phyloP scores from a whole-genome alignment of 2,797 vertebrate species.

The Hippopotamyrus pictus region DNA sequence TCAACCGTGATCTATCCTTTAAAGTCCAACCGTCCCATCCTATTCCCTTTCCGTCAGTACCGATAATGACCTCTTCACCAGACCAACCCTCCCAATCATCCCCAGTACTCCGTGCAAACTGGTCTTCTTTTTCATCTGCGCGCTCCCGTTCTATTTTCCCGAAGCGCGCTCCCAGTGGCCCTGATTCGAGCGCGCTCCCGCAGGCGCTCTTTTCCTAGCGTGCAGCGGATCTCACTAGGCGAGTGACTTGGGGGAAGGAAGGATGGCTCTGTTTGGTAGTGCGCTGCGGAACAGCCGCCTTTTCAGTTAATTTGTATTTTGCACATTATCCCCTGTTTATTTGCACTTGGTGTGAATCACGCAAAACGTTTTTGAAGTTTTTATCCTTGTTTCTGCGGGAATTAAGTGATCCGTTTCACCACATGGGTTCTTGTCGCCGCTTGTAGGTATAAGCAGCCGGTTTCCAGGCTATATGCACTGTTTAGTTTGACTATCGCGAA shows the following conservation, averaged over 20 bases:
- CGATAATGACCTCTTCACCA: neutral
- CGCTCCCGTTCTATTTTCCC: constrained; percentile 8
- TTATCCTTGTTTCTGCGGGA: neutral
- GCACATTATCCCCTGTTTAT: neutral
- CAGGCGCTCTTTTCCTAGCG: neutral
- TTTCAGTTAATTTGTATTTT: neutral
- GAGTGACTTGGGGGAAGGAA: constrained; percentile 18
- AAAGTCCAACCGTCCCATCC: neutral
- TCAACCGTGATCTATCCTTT: neutral
- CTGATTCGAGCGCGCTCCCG: constrained; percentile 45
- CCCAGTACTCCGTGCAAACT: neutral
- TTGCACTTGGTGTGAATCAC: neutral
- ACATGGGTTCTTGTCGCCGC: neutral
- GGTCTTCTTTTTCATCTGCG: neutral
- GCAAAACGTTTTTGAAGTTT: neutral
- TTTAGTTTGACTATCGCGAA: constrained; percentile 19
- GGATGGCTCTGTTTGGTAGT: constrained; percentile 30
- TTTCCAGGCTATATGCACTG: constrained; percentile 4
- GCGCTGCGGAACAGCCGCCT: neutral
- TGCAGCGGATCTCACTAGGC: neutral
- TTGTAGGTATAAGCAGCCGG: neutral
- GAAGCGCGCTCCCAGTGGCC: constrained; percentile 22
- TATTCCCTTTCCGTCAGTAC: neutral
- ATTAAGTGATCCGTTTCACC: neutral
- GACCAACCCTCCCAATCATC: neutral